Base-by-base conservation (phyloP, 2,797 vertebrate species). In the Choloepus didactylus region DNA sequence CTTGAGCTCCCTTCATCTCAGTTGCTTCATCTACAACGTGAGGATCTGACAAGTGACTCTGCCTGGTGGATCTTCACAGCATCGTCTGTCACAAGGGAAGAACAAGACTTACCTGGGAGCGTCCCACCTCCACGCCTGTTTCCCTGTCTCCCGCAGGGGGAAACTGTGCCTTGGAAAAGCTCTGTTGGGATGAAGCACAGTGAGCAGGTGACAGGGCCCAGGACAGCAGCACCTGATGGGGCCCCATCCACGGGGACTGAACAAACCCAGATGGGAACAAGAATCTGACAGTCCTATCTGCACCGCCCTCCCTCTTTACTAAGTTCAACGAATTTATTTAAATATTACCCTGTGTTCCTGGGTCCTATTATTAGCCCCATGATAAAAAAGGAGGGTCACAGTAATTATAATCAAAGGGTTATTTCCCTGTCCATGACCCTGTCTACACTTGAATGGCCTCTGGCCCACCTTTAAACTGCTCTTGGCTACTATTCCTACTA, bases 221-320 rank as follows among this genome's bases (percentile, higher is more conserved):
- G 35, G 21, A 23, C 9, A 12, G 16, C 4, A 4, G 12, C 25
- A 6, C 0, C 9, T 0, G 23, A 8, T 0, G 0, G 31, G 21
- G 38, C 18, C 54, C 73, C 21, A 46, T 18, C 38, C 44, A 0
- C 2, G 41, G 0, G 8, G 9, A 54, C 54, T 44, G 23, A 66
- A 38, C n/a, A 15, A 60, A 51, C 60, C 38, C 21, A 46, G 27
- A 27, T 11, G 7, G 27, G 31, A 29, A 49, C 6, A 25, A 6
- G 21, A 51, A 62, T 19, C 66, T 31, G 12, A 7, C 92, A 69
- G 72, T 54, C 12, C 72, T 27, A 21, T 35, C 31, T 25, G 27
- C 70, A 62, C 31, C 67, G 41, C 59, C 66, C 49, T 56, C 12
- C 27, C 80, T 83, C 51, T 75, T 59, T 10, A 51, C 49, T 27